These are phyloP conservation scores for Alfaro cultratus DNA, from an alignment of 2,797 vertebrate species.

Conservation along the genomic window DNA sequence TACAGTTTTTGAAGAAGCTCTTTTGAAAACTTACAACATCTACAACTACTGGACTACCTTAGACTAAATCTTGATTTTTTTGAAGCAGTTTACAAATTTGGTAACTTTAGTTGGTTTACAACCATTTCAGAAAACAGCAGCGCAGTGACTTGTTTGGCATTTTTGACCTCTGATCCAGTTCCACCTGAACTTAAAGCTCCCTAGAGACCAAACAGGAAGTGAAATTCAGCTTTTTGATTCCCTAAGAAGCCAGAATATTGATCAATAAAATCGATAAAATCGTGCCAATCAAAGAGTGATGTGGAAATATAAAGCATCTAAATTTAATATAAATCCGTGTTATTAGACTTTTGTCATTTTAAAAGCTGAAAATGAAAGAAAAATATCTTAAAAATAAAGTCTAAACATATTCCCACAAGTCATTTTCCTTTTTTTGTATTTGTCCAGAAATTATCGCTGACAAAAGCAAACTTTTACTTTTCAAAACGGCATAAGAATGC, in stretches of 20 bases:
- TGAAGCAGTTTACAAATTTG: neutral
- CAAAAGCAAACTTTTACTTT: neutral
- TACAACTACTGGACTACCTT: neutral
- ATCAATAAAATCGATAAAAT: neutral
- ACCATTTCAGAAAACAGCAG: neutral
- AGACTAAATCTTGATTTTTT: neutral
- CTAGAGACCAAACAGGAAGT: neutral
- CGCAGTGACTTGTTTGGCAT: neutral
- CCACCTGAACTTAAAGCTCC: neutral
- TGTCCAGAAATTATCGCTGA: neutral
- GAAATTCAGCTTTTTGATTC: neutral
- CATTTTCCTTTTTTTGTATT: neutral
- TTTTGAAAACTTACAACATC: neutral
- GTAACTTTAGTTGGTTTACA: neutral
- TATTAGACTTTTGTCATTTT: neutral
- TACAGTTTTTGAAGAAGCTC: neutral
- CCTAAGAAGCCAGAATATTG: neutral
- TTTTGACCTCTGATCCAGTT: neutral
- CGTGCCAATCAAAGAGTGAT: neutral
- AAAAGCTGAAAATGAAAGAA: neutral
- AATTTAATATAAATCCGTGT: neutral
- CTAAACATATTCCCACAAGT: neutral
- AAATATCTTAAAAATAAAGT: neutral
- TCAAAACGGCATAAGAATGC: neutral
- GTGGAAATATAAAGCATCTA: neutral